These are phyloP conservation scores for Spialia ferax DNA, from an alignment of 2,888 invertebrate genomes.

Conservation along the genomic window DNA sequence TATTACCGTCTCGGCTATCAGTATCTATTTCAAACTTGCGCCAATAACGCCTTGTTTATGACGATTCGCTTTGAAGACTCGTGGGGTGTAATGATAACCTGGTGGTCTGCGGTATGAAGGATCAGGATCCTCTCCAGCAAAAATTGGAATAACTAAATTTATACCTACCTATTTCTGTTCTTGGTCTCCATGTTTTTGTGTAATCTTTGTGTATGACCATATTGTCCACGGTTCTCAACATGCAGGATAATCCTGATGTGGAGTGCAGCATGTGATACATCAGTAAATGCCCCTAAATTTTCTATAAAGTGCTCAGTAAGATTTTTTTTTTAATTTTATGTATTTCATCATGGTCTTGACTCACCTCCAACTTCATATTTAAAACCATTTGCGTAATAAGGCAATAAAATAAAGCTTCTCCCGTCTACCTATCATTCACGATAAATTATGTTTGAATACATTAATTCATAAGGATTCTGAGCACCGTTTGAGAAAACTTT, in stretches of 20 bases:
- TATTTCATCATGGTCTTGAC: background rate
- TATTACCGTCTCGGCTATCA: conserved; percentile 10
- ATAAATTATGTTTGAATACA: conserved; percentile 10
- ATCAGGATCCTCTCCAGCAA: too few relatives aligned
- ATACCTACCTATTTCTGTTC: too few relatives aligned
- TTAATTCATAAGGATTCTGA: conserved; percentile 21
- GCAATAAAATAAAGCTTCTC: background rate
- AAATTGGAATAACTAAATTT: too few relatives aligned
- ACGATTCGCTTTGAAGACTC: conserved; percentile 10
- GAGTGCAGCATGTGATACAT: too few relatives aligned
- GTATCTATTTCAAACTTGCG: conserved; percentile 25
- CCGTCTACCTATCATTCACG: background rate
- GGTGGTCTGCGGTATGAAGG: too few relatives aligned
- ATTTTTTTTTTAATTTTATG: too few relatives aligned
- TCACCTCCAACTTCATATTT: background rate
- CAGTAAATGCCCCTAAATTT: too few relatives aligned
- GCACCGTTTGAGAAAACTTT: conserved; percentile 23
- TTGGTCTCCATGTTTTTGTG: too few relatives aligned
- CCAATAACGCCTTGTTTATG: conserved; percentile 29
- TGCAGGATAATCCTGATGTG: too few relatives aligned
- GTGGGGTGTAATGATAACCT: background rate
- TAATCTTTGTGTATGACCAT: too few relatives aligned
- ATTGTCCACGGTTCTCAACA: too few relatives aligned
- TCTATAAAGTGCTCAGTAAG: too few relatives aligned
- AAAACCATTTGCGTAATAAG: background rate